phyloP scores from a whole-genome alignment of 2,797 vertebrate genomes.

The Pipistrellus nathusii region DNA sequence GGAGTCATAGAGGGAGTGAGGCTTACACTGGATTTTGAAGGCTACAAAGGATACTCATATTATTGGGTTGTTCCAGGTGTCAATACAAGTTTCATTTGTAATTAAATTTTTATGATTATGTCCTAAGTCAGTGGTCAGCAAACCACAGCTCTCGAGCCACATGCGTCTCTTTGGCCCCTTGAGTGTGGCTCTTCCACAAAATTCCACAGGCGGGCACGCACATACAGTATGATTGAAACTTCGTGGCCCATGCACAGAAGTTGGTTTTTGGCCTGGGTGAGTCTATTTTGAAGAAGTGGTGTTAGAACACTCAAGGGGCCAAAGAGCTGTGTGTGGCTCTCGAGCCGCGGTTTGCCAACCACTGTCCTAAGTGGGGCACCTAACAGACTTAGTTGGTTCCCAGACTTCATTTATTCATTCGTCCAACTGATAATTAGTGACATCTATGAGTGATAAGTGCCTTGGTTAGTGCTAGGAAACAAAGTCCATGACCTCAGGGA shows the following conservation, averaged over 20 bases:
- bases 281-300: too few species aligned
- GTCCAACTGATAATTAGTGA: not conserved
- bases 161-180: too few species aligned
- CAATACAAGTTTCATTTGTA: conserved; percentile 19
- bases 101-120: conserved; percentile 19
- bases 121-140: not conserved
- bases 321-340: too few species aligned
- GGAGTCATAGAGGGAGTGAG: not conserved
- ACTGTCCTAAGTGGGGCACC: not conserved
- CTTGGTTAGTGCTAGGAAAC: not conserved
- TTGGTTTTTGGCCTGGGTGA: too few species aligned
- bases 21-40: not conserved
- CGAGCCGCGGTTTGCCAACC: too few species aligned
- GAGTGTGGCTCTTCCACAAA: too few species aligned
- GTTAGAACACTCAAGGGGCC: too few species aligned
- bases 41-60: not conserved
- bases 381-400: not conserved
- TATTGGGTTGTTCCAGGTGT: not conserved
- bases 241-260: too few species aligned
- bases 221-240: too few species aligned
- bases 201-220: too few species aligned
- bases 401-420: not conserved
- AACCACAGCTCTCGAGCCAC: too few species aligned
- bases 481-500: not conserved
- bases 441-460: not conserved